Percentiles rank a stretch among this genome's conserved stretches.
These are phyloP conservation scores for Nestor notabilis DNA, from an alignment of 2,113 vertebrate species.

Conservation along the genomic window DNA sequence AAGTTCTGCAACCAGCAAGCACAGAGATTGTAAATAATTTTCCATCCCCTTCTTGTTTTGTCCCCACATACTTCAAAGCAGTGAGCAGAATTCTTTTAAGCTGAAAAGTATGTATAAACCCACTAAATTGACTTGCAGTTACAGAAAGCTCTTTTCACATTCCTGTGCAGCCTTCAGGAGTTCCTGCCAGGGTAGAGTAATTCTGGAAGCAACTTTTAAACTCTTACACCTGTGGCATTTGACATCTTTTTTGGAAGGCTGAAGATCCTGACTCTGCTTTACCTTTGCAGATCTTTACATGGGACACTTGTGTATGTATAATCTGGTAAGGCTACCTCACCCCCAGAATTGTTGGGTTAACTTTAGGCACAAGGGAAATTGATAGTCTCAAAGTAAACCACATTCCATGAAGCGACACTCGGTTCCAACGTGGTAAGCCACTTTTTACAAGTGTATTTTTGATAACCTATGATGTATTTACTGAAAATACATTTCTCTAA, in stretches of 20 bases:
- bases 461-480: neutral
- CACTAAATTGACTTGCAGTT: neutral
- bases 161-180: neutral
- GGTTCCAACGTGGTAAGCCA: neutral
- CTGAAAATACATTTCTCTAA: neutral
- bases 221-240: neutral
- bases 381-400: no score
- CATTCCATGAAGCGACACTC: neutral
- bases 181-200: neutral
- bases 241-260: neutral
- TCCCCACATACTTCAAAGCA: neutral
- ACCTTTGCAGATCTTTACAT: neutral
- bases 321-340: neutral
- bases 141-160: neutral
- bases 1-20: neutral
- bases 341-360: neutral
- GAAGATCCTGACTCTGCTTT: neutral
- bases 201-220: neutral
- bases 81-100: neutral
- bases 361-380: neutral
- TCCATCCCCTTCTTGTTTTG: neutral
- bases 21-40: neutral
- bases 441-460: neutral
- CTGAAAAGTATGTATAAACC: neutral
- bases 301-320: neutral